Base-by-base conservation (phyloP, 2,113 vertebrate genomes). In the Pterophyllum scalare region DNA sequence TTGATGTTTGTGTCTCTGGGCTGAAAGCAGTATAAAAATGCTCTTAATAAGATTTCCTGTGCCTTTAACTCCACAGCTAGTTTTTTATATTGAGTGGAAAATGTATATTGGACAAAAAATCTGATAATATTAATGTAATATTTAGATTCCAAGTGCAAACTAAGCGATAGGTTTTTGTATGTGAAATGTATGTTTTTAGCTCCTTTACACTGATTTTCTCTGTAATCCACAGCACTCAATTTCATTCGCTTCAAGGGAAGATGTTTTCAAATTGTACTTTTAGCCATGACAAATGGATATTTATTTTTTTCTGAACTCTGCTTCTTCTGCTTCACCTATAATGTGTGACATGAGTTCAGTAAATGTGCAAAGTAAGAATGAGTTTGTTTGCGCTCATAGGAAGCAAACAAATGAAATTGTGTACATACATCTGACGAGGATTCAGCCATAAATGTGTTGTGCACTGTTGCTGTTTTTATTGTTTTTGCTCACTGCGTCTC, bases 261-360 rank as follows among this genome's bases (percentile, higher is more conserved):
- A 82, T 80, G 52, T 89, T 80, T 79, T 81, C 49, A 80, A 12
- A 60, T 61, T n/a, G 4, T 74, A 59, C 74, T 85, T 87, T 80
- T 77, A 61, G 54, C 82, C 82, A 49, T 65, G 88, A 91, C 85
- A 91, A 82, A 88, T 60, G 67, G 74, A 88, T 94, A 93, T 94
- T 92, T 93, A 91, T 91, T 94, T 90, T 90, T 89, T 83, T 80
- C 79, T 86, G 89, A 86, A 87, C 64, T 33, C 24, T 74, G 46
- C 57, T 59, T 54, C 88, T 82, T 80, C 19, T 77, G 70, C 38
- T 82, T 72, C 4, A 35, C 2, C 87, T 59, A 3, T 61, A 80
- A 67, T 35, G 38, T 87, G 70, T 67, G 49, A 77, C 28, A 19
- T 67, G 22, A 82, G n/a, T 7, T 24, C 43, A 52, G 43, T 70